Evolutionary conservation across 2,113 vertebrate species (phyloP), one percentile per base, ranked within the genome.

Genomic region (Otolemur garnettii): DNA sequence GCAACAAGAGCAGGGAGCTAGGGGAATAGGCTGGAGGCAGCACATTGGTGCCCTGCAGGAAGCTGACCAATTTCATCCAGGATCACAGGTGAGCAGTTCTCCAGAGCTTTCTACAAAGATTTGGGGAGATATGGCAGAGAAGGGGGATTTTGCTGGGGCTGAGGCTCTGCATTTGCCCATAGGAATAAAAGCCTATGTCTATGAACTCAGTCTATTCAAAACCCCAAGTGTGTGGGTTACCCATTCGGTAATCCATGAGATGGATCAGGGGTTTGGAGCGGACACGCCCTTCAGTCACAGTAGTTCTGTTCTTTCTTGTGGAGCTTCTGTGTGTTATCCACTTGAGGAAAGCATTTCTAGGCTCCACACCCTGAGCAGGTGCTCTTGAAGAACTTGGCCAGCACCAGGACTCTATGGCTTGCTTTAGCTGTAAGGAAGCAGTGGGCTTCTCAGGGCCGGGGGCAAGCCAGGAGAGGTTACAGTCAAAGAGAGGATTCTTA

Each of bases 181-280:
- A 38, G 60, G 57, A 88, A 69, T 82, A 42, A 95, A 75, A 60
- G 68, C 17, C 15, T 68, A 28, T 21, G 21, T 0, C 26, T 79
- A 35, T 2, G 8, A 57, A 87, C 14, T 14, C 17, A 57, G 86
- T 64, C 77, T 60, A 87, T 86, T 97, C 28, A 82, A 95, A 94
- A 88, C 18, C 19, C 33, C n/a, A 17, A 35, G 30, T 45, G 35
- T 18, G 84, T 85, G 55, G 30, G 62, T 10, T 15, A 50, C 72
- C 45, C 10, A 6, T 60, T 45, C 93, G 91, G 53, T 68, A 28
- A 64, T 12, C 62, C 28, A 26, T 12, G 62, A 64, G 66, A 64
- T 35, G 7, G 28, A 24, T 15, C 68, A 60, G 50, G 33, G 15
- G 3, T 30, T 62, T 12, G 62, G 35, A 35, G 18, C 88, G 66